Evolutionary conservation across 2,888 invertebrate species (phyloP).

Genomic region (Bhutanitis thaidina): DNA sequence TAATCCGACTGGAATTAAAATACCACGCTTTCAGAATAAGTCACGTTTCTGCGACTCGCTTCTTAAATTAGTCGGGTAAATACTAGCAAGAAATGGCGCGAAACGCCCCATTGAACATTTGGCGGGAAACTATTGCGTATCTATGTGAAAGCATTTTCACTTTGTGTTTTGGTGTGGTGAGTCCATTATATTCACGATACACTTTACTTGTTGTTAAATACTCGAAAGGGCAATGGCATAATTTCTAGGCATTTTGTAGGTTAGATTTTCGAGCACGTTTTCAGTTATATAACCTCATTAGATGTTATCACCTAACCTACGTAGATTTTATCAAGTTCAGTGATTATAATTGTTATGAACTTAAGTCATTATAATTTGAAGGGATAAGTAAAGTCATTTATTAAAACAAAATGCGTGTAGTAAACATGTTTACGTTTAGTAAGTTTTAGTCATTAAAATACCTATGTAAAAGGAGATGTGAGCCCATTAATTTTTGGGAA

Average conservation of each 20-base stretch:
- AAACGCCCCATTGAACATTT: conserved; percentile 70
- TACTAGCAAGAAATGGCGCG: conserved; percentile 59
- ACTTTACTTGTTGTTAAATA: neutral
- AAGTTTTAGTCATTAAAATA: too few species aligned
- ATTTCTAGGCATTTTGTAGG: conserved; percentile 6
- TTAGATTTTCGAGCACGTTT: conserved; percentile 25
- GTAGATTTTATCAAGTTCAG: conserved; percentile 20
- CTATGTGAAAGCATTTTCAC: conserved; percentile 58
- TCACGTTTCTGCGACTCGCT: conserved; percentile 31
- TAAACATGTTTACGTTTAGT: neutral
- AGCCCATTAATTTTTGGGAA: too few species aligned
- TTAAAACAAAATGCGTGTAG: neutral
- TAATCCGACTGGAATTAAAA: conserved; percentile 39
- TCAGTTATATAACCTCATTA: conserved; percentile 24
- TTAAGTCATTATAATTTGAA: conserved; percentile 8
- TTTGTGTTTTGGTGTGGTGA: conserved; percentile 22
- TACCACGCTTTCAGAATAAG: conserved; percentile 32
- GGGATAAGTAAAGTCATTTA: neutral
- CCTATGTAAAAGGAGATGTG: too few species aligned
- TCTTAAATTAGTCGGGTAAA: conserved; percentile 47
- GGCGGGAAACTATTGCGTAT: conserved; percentile 69
- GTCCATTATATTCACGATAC: conserved; percentile 9
- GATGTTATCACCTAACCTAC: conserved; percentile 17
- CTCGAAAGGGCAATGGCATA: neutral
- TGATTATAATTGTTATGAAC: conserved; percentile 1